phyloP scores from a whole-genome alignment of 2,113 vertebrate species.

The Hippoglossus stenolepis region DNA sequence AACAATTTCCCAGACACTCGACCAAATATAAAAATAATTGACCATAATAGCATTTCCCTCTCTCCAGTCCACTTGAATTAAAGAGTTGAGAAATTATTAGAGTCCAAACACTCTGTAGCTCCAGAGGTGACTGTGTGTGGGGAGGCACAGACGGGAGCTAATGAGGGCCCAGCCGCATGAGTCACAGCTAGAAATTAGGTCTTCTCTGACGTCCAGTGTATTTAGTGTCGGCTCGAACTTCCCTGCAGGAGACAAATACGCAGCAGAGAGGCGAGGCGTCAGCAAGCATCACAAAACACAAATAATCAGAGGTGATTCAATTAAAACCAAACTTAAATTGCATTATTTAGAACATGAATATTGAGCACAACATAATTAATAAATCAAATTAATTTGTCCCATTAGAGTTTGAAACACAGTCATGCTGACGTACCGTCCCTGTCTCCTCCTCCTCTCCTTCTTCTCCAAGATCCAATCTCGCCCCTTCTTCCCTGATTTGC shows the following conservation, averaged over 20 bases:
- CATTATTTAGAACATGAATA: constrained; percentile 2
- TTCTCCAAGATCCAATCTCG: constrained; percentile 95
- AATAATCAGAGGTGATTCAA: constrained; percentile 4
- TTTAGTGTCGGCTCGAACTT: constrained; percentile 90
- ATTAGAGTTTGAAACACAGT: not conserved
- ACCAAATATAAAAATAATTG: constrained; percentile 29
- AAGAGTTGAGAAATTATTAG: constrained; percentile 9
- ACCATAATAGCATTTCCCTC: constrained; percentile 9
- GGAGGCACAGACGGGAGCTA: not conserved
- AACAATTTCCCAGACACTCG: constrained; percentile 15
- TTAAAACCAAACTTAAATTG: not conserved
- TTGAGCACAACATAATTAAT: constrained; percentile 5
- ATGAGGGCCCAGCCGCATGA: constrained; percentile 48
- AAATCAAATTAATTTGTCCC: not conserved
- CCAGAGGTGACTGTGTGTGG: not conserved
- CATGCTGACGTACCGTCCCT: constrained; percentile 86
- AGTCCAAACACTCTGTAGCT: constrained; percentile 37
- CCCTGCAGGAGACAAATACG: constrained; percentile 77
- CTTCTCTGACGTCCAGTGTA: constrained; percentile 92
- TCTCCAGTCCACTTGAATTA: constrained; percentile 40
- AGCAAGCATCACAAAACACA: constrained; percentile 1
- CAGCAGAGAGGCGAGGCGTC: not conserved
- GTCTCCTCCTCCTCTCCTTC: constrained; percentile 91
- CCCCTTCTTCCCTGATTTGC: constrained; percentile 88
- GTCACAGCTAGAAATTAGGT: constrained; percentile 84